Percentiles rank a stretch among this genome's conserved stretches.
These are phyloP conservation scores for Agrenia bidenticulata DNA, from an alignment of 2,888 invertebrate species.

Conservation along the genomic window DNA sequence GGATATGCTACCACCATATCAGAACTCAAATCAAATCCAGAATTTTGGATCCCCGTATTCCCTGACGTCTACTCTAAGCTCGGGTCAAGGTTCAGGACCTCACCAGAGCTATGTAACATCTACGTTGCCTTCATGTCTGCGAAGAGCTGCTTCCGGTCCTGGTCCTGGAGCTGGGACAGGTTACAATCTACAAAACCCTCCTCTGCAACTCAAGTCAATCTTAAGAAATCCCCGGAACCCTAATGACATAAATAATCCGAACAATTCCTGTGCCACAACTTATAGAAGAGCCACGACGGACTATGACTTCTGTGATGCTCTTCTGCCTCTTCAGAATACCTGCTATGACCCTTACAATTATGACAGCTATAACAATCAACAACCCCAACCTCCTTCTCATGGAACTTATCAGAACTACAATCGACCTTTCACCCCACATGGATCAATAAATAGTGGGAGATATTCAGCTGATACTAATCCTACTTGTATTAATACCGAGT, in stretches of 20 bases:
- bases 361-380: not conserved
- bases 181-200: not conserved
- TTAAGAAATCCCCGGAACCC: slow-evolving; percentile 10
- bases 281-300: slow-evolving; percentile 5
- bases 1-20: not conserved
- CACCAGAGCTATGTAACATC: slow-evolving; percentile 6
- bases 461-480: too few relatives aligned
- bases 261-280: not conserved
- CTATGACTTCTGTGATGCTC: slow-evolving; percentile 13
- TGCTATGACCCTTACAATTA: not conserved
- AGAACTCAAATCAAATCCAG: not conserved
- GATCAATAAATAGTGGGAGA: too few relatives aligned
- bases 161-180: not conserved
- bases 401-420: not conserved
- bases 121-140: slow-evolving; percentile 11
- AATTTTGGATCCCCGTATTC: not conserved
- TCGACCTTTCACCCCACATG: slow-evolving; percentile 2
- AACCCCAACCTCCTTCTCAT: not conserved
- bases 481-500: not conserved
- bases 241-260: not conserved
- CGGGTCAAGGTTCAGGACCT: not conserved
- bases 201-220: slow-evolving; percentile 14
- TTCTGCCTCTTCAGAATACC: slow-evolving; percentile 11
- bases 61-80: not conserved
- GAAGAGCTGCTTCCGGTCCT: not conserved